Conservation (phyloP, 1,140 invertebrate species). For the Hycleus cichorii region DNA sequence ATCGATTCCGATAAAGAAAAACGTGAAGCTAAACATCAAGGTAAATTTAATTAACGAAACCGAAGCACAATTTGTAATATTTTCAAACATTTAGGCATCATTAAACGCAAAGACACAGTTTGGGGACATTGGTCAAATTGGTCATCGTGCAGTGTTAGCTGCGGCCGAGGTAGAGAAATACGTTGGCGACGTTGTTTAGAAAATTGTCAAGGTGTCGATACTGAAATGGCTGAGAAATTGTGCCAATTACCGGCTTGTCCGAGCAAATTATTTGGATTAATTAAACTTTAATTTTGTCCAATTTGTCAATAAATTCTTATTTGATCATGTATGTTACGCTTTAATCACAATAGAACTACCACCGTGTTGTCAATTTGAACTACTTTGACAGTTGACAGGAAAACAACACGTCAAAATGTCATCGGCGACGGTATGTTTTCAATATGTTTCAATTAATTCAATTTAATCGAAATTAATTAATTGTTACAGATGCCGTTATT, state of each 20-base stretch:
- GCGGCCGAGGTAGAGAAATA: slow-evolving; percentile 51
- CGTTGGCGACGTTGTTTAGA: slow-evolving; percentile 48
- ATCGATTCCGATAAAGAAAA: too few species aligned
- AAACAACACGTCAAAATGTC: slow-evolving; percentile 14
- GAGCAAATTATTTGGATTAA: slow-evolving; percentile 33
- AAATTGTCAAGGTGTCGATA: slow-evolving; percentile 37
- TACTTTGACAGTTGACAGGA: background rate
- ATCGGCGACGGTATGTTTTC: slow-evolving; percentile 16
- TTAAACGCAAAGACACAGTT: background rate
- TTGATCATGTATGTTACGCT: background rate
- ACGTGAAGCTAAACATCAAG: too few species aligned
- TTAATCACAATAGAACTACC: background rate
- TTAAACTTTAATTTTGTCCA: slow-evolving; percentile 17
- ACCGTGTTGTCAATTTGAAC: background rate
- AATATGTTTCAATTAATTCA: background rate
- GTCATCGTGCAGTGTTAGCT: slow-evolving; percentile 52
- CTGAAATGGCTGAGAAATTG: slow-evolving; percentile 45
- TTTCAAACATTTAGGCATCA: too few species aligned
- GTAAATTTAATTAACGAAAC: too few species aligned
- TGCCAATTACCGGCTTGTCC: slow-evolving; percentile 44
- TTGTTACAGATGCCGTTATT: slow-evolving; percentile 61
- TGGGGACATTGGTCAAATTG: slow-evolving; percentile 53
- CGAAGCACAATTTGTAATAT: too few species aligned
- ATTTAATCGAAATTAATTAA: background rate
- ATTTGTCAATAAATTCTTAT: background rate